phyloP scores from a whole-genome alignment of 30 jellyfish, hydroid and myxozoan genomes.

The Turritopsis rubra region DNA sequence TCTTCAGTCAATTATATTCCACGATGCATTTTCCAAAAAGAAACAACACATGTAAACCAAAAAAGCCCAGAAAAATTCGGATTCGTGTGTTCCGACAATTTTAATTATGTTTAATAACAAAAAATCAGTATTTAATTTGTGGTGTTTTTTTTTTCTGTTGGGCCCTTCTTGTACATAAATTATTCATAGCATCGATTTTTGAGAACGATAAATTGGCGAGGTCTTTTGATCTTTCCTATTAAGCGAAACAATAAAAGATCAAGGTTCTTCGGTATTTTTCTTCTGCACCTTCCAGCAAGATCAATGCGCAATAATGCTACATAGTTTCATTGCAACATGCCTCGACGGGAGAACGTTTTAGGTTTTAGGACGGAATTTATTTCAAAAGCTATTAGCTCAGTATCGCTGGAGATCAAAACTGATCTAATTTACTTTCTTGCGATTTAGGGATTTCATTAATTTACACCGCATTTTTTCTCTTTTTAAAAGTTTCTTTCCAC shows the following conservation, averaged over 20 bases:
- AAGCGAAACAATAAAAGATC: conserved; percentile 9
- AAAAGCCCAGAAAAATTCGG: neutral
- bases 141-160: neutral
- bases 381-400: too few species aligned
- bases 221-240: conserved; percentile 12
- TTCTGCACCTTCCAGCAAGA: neutral
- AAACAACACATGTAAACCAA: too few species aligned
- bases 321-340: neutral
- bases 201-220: conserved; percentile 8
- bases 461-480: too few species aligned
- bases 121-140: neutral
- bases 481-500: too few species aligned
- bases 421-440: too few species aligned
- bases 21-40: neutral
- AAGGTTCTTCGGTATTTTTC: neutral
- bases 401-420: too few species aligned
- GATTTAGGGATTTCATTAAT: too few species aligned
- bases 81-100: neutral
- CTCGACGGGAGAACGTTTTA: neutral
- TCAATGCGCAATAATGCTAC: neutral
- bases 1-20: neutral
- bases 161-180: neutral
- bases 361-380: too few species aligned
- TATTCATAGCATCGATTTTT: neutral
- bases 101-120: neutral